These are phyloP conservation scores for Notarius lentiginosus DNA, from an alignment of 2,113 vertebrate species.

Conservation along the genomic window DNA sequence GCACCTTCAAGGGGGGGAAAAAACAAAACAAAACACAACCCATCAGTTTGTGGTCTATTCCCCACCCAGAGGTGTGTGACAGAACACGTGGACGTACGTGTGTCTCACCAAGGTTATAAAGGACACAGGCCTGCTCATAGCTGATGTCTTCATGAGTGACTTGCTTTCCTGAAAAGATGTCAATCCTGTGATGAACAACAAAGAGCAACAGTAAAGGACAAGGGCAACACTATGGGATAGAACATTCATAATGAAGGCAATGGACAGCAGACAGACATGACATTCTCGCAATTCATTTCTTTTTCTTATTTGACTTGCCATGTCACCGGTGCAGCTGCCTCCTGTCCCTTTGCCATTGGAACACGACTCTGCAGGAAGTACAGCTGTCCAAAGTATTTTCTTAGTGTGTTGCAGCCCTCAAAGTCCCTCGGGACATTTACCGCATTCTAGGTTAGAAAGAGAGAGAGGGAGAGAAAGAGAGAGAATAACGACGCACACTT, in stretches of 20 bases:
- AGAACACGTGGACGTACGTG: not conserved
- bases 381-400: slow-evolving; percentile 84
- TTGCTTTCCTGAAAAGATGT: slow-evolving; percentile 80
- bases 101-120: slow-evolving; percentile 83
- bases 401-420: slow-evolving; percentile 80
- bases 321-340: slow-evolving; percentile 74
- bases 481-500: not conserved
- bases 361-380: slow-evolving; percentile 86
- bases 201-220: not conserved
- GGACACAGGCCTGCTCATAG: slow-evolving; percentile 82
- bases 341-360: slow-evolving; percentile 79
- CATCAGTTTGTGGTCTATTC: not conserved
- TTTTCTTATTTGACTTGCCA: slow-evolving; percentile 72
- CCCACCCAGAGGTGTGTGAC: no score
- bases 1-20: slow-evolving; percentile 69
- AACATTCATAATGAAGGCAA: not conserved
- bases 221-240: not conserved
- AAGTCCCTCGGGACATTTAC: slow-evolving; percentile 81
- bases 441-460: slow-evolving; percentile 63
- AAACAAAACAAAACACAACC: not conserved
- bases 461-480: not conserved
- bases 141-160: slow-evolving; percentile 81
- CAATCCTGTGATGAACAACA: slow-evolving; percentile 67
- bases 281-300: not conserved
- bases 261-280: not conserved